These are phyloP conservation scores for Pagetopsis macropterus DNA, from an alignment of 2,797 vertebrate species.

Conservation along the genomic window DNA sequence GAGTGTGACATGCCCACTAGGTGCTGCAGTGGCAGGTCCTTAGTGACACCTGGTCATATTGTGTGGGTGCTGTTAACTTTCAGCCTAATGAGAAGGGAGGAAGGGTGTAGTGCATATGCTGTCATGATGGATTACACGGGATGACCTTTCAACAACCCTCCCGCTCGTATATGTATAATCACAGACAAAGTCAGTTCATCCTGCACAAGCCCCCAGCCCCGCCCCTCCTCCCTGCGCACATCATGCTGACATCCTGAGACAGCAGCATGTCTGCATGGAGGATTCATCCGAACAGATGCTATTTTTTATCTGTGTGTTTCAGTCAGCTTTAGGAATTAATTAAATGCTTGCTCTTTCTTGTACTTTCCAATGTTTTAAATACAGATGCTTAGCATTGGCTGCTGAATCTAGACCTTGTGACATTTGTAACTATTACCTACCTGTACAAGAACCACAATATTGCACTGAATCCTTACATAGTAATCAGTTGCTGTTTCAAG, in stretches of 20 bases:
- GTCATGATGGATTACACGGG: slow-evolving; percentile 50
- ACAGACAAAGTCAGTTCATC: slow-evolving; percentile 54
- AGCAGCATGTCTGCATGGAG: slow-evolving; percentile 29
- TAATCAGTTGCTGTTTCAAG: slow-evolving; percentile 4
- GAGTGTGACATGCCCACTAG: slow-evolving; percentile 17
- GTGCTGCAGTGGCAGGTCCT: slow-evolving; percentile 23
- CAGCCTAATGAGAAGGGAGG: slow-evolving; percentile 39
- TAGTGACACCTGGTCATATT: slow-evolving; percentile 20
- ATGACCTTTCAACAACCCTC: slow-evolving; percentile 59
- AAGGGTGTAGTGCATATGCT: slow-evolving; percentile 10
- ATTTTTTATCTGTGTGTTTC: slow-evolving; percentile 48
- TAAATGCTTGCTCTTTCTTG: slow-evolving; percentile 18
- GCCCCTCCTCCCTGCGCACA: slow-evolving; percentile 19
- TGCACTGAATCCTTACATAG: background rate
- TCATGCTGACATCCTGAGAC: slow-evolving; percentile 32
- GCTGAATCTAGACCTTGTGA: slow-evolving; percentile 15
- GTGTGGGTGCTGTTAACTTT: slow-evolving; percentile 1
- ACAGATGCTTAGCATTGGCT: slow-evolving; percentile 29
- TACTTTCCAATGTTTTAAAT: slow-evolving; percentile 46
- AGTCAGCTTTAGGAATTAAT: slow-evolving; percentile 42
- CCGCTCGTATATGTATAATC: slow-evolving; percentile 48
- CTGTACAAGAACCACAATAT: background rate
- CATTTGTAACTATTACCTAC: slow-evolving; percentile 4
- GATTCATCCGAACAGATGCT: slow-evolving; percentile 34
- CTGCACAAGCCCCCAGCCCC: slow-evolving; percentile 2